Evolutionary conservation across 2,888 invertebrate genomes (phyloP).

Genomic region (Stenotaenia linearis): DNA sequence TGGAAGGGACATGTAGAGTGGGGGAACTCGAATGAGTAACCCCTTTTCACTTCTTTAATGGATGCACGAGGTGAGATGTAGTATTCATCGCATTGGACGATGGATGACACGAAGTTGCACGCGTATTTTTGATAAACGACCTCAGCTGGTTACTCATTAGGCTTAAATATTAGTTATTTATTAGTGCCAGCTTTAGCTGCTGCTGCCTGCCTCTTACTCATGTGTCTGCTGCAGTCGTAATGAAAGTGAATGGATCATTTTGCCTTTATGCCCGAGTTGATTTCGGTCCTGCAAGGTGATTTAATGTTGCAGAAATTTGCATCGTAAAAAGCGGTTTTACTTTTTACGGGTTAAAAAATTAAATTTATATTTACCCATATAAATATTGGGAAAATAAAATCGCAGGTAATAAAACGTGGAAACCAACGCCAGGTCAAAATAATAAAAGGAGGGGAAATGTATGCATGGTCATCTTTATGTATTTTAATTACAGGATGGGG

Average conservation of each 20-base stretch:
- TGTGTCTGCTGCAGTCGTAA: conserved; percentile 1
- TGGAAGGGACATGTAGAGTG: background rate
- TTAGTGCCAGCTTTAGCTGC: conserved; percentile 1
- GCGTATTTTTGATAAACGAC: background rate
- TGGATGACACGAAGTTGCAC: background rate
- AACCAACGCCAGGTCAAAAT: background rate
- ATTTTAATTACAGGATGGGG: background rate
- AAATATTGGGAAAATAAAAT: too few relatives aligned
- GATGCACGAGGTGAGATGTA: background rate
- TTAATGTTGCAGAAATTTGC: conserved; percentile 23
- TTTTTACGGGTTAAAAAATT: background rate
- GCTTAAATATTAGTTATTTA: conserved; percentile 22
- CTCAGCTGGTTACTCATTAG: conserved; percentile 24
- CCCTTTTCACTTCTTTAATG: background rate
- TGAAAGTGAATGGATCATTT: conserved; percentile 24
- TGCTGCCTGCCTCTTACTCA: background rate
- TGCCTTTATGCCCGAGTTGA: conserved; percentile 9
- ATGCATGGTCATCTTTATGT: background rate
- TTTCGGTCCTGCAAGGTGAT: conserved; percentile 1
- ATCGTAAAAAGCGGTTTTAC: background rate
- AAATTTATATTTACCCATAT: background rate
- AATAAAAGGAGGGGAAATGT: background rate
- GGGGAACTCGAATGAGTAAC: background rate
- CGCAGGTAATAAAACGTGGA: too few relatives aligned
- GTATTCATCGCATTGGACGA: background rate